Percentiles rank a stretch among this genome's conserved stretches.
Evolutionary conservation across 1,140 invertebrate species (phyloP).

Genomic region (Phortica variegata): DNA sequence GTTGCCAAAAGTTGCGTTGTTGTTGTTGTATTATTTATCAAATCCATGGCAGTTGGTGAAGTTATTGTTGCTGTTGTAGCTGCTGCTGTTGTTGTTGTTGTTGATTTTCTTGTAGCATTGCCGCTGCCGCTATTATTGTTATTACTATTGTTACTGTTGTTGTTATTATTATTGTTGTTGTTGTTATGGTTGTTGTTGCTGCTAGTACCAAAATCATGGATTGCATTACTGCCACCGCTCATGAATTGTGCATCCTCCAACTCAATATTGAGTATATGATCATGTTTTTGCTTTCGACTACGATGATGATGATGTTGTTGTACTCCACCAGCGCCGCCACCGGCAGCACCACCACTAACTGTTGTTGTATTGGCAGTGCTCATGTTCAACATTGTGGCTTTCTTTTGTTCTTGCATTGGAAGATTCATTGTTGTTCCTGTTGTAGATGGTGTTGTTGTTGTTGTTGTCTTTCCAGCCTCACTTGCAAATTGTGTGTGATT

Average conservation of each 20-base stretch:
- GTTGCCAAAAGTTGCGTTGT: neutral
- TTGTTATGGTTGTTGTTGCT: conserved; percentile 9
- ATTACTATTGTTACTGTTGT: conserved; percentile 20
- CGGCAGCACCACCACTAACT: too few species aligned
- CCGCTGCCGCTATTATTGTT: neutral
- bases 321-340: too few species aligned
- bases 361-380: conserved; percentile 10
- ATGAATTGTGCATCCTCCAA: conserved; percentile 26
- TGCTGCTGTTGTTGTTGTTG: too few species aligned
- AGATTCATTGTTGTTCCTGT: too few species aligned
- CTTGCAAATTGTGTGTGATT: too few species aligned
- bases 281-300: conserved; percentile 48
- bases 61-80: too few species aligned
- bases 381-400: too few species aligned
- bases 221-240: neutral
- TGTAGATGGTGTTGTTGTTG: too few species aligned
- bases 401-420: too few species aligned
- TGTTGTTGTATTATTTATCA: too few species aligned
- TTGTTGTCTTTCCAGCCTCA: too few species aligned
- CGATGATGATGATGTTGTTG: conserved; percentile 20
- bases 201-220: neutral
- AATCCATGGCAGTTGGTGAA: too few species aligned
- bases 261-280: conserved; percentile 41
- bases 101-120: neutral
- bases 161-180: neutral